Evolutionary conservation across 1,140 invertebrate species (phyloP).

Genomic region (Trichogramma pretiosum): DNA sequence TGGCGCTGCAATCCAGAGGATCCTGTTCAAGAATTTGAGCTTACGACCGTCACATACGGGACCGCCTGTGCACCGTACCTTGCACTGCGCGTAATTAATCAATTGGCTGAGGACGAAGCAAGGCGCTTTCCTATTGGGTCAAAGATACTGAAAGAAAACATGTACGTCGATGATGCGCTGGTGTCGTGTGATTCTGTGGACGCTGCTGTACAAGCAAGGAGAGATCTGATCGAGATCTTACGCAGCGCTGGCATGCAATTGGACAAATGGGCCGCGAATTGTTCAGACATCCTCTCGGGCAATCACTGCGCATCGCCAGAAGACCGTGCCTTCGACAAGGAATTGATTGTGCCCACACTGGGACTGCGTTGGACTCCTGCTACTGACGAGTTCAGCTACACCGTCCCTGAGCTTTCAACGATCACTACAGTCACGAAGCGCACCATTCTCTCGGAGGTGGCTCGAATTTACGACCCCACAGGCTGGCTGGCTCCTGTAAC

Average conservation of each 20-base stretch:
- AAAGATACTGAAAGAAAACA: not conserved
- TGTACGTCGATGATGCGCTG: not conserved
- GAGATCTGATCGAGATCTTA: not conserved
- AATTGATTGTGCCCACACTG: not conserved
- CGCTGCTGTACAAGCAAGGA: not conserved
- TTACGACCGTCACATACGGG: not conserved
- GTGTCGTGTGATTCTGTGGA: not conserved
- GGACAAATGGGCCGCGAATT: not conserved
- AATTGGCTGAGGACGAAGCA: not conserved
- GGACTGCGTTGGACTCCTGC: not conserved
- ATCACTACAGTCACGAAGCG: not conserved
- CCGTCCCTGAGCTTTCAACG: accelerated
- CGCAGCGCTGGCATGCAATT: not conserved
- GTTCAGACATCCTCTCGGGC: not conserved
- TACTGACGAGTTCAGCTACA: not conserved
- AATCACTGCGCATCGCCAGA: not conserved
- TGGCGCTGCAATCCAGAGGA: not conserved
- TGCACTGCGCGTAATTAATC: not conserved
- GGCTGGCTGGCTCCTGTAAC: constrained; percentile 1
- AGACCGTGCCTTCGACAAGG: not conserved
- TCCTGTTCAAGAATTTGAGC: not conserved
- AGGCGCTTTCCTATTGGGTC: not conserved
- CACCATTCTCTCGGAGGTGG: not conserved
- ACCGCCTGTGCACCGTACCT: not conserved
- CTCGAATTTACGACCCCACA: not conserved